Conservation (phyloP, 2,113 vertebrate species). For the Solea solea region DNA sequence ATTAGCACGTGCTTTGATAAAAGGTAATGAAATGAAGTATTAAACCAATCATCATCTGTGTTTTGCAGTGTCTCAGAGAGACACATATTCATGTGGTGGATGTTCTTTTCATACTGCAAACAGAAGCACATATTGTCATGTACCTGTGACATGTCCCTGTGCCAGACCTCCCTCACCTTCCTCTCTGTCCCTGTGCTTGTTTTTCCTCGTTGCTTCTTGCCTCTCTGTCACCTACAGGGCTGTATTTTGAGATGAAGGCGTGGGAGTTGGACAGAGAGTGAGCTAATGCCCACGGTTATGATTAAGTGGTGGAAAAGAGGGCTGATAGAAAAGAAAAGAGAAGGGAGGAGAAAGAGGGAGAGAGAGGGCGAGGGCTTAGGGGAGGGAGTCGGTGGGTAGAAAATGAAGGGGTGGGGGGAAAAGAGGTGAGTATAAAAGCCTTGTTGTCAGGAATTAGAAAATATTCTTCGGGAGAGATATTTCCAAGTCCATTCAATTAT, state of each 20-base stretch:
- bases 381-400: slow-evolving; percentile 48
- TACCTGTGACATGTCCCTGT: slow-evolving; percentile 40
- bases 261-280: slow-evolving; percentile 65
- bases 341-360: slow-evolving; percentile 63
- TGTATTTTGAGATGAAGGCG: slow-evolving; percentile 26
- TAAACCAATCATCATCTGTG: too few species aligned
- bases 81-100: background rate
- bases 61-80: too few species aligned
- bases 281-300: slow-evolving; percentile 69
- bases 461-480: slow-evolving; percentile 59
- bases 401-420: slow-evolving; percentile 60
- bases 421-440: slow-evolving; percentile 75
- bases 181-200: slow-evolving; percentile 21
- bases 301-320: slow-evolving; percentile 65
- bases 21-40: too few species aligned
- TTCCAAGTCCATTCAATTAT: slow-evolving; percentile 34
- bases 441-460: slow-evolving; percentile 59
- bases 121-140: slow-evolving; percentile 60
- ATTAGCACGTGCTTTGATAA: too few species aligned
- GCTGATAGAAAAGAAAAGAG: slow-evolving; percentile 55
- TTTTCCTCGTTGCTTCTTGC: slow-evolving; percentile 22
- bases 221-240: slow-evolving; percentile 10
- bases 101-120: slow-evolving; percentile 43
- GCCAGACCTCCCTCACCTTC: slow-evolving; percentile 33
- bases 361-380: slow-evolving; percentile 42